Percentiles rank a stretch among this genome's conserved stretches.
These are phyloP conservation scores for Furcula furcula DNA, from an alignment of 2,888 invertebrate genomes.

Conservation along the genomic window DNA sequence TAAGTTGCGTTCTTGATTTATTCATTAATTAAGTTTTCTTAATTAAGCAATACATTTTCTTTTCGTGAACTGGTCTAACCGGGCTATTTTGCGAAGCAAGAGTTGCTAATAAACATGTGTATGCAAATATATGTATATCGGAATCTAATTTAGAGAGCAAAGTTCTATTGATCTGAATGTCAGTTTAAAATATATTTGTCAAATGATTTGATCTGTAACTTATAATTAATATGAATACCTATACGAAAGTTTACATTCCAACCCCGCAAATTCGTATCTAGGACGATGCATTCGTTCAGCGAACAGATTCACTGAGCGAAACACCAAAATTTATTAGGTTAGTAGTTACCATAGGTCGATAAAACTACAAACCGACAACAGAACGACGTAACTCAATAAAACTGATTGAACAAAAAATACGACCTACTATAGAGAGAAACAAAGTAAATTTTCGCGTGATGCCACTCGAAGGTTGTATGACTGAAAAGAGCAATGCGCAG, in stretches of 20 bases:
- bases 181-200: too few species aligned
- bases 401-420: constrained; percentile 60
- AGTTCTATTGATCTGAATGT: constrained; percentile 10
- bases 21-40: constrained; percentile 53
- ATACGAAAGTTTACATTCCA: constrained; percentile 58
- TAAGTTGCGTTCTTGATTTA: constrained; percentile 64
- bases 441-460: constrained; percentile 65
- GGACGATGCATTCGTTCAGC: constrained; percentile 79
- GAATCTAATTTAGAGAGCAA: constrained; percentile 14
- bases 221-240: too few species aligned
- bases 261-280: constrained; percentile 71
- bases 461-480: constrained; percentile 60
- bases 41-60: constrained; percentile 50
- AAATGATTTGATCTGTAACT: constrained; percentile 37
- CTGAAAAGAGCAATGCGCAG: constrained; percentile 79
- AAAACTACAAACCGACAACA: constrained; percentile 62
- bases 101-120: constrained; percentile 16
- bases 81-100: constrained; percentile 29
- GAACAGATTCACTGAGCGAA: constrained; percentile 78
- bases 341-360: constrained; percentile 81
- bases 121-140: constrained; percentile 19
- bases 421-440: constrained; percentile 61
- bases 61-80: constrained; percentile 26
- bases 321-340: constrained; percentile 82
- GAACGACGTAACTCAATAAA: constrained; percentile 67